phyloP scores from a whole-genome alignment of 2,888 invertebrate genomes.

The Crossocerus cetratus region DNA sequence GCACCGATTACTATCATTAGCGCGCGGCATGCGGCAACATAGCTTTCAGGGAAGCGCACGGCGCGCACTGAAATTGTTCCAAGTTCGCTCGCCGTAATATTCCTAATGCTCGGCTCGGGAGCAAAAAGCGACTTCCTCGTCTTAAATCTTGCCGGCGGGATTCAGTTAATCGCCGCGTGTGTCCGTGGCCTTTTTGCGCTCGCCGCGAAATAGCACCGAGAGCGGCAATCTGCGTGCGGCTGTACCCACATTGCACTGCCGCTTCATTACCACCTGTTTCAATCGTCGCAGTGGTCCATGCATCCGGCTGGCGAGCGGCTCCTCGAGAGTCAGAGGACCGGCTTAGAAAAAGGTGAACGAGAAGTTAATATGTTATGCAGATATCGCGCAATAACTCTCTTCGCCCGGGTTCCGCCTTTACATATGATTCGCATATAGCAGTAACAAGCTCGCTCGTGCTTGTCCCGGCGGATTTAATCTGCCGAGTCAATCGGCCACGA shows the following conservation, averaged over 20 bases:
- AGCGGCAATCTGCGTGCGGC: not conserved
- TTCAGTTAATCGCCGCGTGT: not conserved
- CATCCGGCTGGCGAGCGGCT: not conserved
- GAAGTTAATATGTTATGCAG: not conserved
- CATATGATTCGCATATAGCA: too few relatives aligned
- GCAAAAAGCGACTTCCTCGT: not conserved
- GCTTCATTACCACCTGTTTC: constrained; percentile 1
- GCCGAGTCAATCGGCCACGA: too few relatives aligned
- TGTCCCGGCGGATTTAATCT: too few relatives aligned
- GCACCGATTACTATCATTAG: too few relatives aligned
- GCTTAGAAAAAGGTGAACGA: not conserved
- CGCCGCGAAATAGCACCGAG: not conserved
- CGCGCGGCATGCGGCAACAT: too few relatives aligned
- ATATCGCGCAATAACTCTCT: not conserved
- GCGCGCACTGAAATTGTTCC: too few relatives aligned
- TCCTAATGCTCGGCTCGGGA: too few relatives aligned
- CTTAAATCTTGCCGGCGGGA: not conserved
- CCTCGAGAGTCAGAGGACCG: not conserved
- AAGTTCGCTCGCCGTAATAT: too few relatives aligned
- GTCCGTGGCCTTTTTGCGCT: not conserved
- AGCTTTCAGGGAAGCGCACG: too few relatives aligned
- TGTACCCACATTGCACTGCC: not conserved
- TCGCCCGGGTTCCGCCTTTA: too few relatives aligned
- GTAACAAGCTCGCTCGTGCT: too few relatives aligned
- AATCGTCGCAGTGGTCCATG: too few relatives aligned